phyloP scores from a whole-genome alignment of 2,888 invertebrate genomes.

The Mesoligia furuncula region DNA sequence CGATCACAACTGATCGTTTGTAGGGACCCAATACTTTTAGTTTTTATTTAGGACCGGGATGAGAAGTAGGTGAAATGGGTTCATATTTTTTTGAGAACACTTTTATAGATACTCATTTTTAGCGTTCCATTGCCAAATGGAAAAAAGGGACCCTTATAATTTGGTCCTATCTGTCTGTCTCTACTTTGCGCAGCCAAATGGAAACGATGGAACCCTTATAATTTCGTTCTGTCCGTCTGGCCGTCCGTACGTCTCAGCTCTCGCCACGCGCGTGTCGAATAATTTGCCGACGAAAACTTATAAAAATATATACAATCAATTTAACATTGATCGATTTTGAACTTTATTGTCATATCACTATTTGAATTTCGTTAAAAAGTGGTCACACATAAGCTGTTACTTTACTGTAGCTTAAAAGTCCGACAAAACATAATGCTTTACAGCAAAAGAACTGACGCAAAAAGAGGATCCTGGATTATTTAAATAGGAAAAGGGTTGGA shows the following conservation, averaged over 20 bases:
- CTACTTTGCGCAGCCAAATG: background rate
- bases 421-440: background rate
- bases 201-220: background rate
- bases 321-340: background rate
- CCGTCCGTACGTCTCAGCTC: background rate
- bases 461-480: background rate
- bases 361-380: background rate
- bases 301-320: background rate
- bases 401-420: background rate
- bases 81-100: background rate
- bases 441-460: background rate
- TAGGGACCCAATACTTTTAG: slow-evolving; percentile 33
- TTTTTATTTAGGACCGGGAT: background rate
- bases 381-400: background rate
- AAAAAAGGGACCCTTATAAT: background rate
- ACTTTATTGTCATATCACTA: too few species aligned
- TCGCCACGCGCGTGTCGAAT: background rate
- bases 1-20: slow-evolving; percentile 26
- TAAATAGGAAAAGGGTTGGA: background rate
- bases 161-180: background rate
- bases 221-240: background rate
- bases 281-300: background rate
- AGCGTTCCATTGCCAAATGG: background rate
- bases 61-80: background rate
- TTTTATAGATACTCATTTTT: background rate